These are phyloP conservation scores for Leptopilina clavipes DNA, from an alignment of 1,140 invertebrate species.

Conservation along the genomic window DNA sequence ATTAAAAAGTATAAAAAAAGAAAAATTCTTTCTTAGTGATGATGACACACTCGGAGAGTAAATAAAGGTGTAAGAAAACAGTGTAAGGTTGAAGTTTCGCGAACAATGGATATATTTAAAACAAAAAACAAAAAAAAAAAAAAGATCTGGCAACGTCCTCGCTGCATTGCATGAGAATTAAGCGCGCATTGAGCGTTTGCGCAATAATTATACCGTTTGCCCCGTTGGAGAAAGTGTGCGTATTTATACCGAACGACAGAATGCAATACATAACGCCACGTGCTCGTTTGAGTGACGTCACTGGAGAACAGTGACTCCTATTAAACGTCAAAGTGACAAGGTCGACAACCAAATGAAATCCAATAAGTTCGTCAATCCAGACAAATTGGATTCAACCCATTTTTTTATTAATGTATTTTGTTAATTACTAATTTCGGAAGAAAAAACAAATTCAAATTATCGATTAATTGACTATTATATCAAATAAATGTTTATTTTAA, in stretches of 20 bases:
- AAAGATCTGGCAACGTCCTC: slow-evolving; percentile 26
- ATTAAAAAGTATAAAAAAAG: no score
- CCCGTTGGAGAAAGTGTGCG: slow-evolving; percentile 11
- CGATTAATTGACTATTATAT: no score
- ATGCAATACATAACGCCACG: slow-evolving; percentile 23
- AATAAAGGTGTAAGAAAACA: neutral
- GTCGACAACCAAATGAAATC: slow-evolving; percentile 36
- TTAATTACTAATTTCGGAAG: no score
- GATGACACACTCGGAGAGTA: neutral
- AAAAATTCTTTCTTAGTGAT: neutral
- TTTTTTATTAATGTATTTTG: no score
- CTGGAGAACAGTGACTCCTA: slow-evolving; percentile 32
- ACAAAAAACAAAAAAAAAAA: neutral
- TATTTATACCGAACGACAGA: slow-evolving; percentile 8
- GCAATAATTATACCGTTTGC: slow-evolving; percentile 33
- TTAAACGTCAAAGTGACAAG: slow-evolving; percentile 17
- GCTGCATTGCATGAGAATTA: slow-evolving; percentile 23
- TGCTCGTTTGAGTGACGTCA: slow-evolving; percentile 25
- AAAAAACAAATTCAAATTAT: no score
- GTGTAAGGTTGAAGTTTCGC: neutral
- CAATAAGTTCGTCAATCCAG: no score
- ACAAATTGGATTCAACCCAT: no score
- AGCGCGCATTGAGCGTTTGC: slow-evolving; percentile 12
- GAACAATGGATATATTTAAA: slow-evolving; percentile 14
- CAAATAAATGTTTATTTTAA: no score